Evolutionary conservation across 1,140 invertebrate genomes (phyloP).

Genomic region (Carcinoscorpius rotundicauda): DNA sequence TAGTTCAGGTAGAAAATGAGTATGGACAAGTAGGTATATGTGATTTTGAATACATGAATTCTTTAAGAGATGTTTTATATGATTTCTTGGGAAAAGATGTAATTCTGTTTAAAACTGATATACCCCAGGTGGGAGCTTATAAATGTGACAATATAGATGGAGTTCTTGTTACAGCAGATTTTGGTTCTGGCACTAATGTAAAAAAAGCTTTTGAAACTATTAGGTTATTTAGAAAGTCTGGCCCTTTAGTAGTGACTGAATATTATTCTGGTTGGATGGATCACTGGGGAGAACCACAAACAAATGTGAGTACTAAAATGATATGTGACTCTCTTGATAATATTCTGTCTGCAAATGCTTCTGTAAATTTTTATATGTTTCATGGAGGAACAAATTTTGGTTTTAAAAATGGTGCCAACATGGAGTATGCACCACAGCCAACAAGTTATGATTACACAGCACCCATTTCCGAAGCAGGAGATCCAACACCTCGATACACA

Average conservation of each 20-base stretch:
- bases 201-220: constrained; percentile 22
- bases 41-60: constrained; percentile 19
- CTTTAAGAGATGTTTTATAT: constrained; percentile 16
- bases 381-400: constrained; percentile 18
- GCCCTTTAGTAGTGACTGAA: constrained; percentile 32
- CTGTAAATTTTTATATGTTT: constrained; percentile 28
- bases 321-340: constrained; percentile 22
- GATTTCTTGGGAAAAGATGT: constrained; percentile 17
- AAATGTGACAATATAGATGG: constrained; percentile 48
- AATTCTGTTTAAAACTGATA: constrained; percentile 21
- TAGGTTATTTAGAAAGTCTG: constrained; percentile 24
- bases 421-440: constrained; percentile 19
- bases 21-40: constrained; percentile 25
- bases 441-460: constrained; percentile 42
- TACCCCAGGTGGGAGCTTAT: constrained; percentile 13
- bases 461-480: constrained; percentile 38
- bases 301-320: constrained; percentile 12
- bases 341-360: constrained; percentile 28
- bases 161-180: constrained; percentile 59
- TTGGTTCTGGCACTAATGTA: constrained; percentile 39
- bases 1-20: constrained; percentile 30
- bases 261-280: constrained; percentile 33
- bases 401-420: constrained; percentile 18
- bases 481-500: constrained; percentile 36
- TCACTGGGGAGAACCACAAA: constrained; percentile 28